A percentile compares a stretch with the other conserved stretches of the same genome.
These are phyloP conservation scores for Ernsta delagoae DNA, from an alignment of 2,888 invertebrate species.

Conservation along the genomic window DNA sequence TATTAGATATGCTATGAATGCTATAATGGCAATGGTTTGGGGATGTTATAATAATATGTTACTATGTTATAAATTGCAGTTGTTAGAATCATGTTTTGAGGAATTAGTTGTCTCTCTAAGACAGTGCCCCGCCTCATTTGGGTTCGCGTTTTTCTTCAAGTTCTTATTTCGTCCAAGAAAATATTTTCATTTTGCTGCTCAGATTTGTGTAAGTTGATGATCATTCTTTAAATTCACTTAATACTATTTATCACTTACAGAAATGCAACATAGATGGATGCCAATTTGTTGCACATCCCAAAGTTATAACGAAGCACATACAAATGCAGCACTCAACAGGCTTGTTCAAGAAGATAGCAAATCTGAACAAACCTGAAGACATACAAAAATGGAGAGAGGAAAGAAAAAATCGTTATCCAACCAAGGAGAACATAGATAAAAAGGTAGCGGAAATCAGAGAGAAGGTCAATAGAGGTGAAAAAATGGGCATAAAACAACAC, in stretches of 20 bases:
- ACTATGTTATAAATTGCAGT: too few relatives aligned
- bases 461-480: conserved; percentile 90
- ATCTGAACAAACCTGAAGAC: conserved; percentile 91
- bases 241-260: conserved; percentile 46
- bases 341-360: conserved; percentile 90
- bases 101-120: too few relatives aligned
- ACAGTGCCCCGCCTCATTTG: too few relatives aligned
- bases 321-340: conserved; percentile 94
- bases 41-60: too few relatives aligned
- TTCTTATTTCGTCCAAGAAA: too few relatives aligned
- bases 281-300: conserved; percentile 90
- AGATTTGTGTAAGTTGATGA: too few relatives aligned
- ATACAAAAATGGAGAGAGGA: conserved; percentile 94
- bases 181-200: too few relatives aligned
- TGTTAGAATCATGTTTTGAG: too few relatives aligned
- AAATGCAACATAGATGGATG: conserved; percentile 93
- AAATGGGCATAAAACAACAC: conserved; percentile 79
- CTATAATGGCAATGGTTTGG: too few relatives aligned
- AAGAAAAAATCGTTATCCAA: conserved; percentile 91
- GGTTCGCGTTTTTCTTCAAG: too few relatives aligned
- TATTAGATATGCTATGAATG: too few relatives aligned
- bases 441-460: conserved; percentile 87
- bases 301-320: conserved; percentile 92
- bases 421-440: conserved; percentile 87
- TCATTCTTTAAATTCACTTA: too few relatives aligned